Evolutionary conservation across 2,797 vertebrate genomes (phyloP), one percentile per base, ranked within the genome.

Genomic region (Hyperoplus lanceolatus): DNA sequence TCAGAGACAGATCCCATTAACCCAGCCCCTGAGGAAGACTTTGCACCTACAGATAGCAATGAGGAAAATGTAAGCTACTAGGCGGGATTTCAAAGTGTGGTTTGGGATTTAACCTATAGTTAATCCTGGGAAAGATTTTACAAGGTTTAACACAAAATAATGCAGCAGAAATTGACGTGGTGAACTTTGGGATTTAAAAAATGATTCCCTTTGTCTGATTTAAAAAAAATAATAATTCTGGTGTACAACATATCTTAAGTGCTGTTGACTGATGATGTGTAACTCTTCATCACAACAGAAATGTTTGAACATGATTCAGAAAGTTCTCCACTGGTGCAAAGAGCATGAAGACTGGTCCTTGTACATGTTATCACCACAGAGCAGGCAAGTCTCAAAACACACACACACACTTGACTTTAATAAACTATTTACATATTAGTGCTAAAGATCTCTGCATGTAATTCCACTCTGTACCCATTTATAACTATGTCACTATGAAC

Each of bases 301-400:
- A 85, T 48, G n/a, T 77, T 6, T 71, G 38, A 54, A 10, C n/a
- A 12, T 4, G 43, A 89, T 96, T 57, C 95, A 83, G 61, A 96
- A 92, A 77, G 83, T 89, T 15, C 82, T 96, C 75, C 89, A 81
- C 54, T 98, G 97, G 96, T 97, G 96, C 87, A 94, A 93, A 88
- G 94, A 88, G 18, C 96, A 94, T 0, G 95, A 97, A 73, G 92
- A 97, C 50, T 98, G 96, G 96, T 93, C 96, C 0, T 94, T 98
- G 14, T 98, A 97, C 55, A 36, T 97, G 76, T 96, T 98, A 71
- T 96, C 96, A 4, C 97, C 97, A 0, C 93, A 96, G 77, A 98
- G 96, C 91, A 85, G 94, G 97, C 97, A 76, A 94, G 95, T 82
- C 16, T 13, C 29, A 29, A 29, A 29, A 29, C 29, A 29, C 29